Evolutionary conservation across 2,797 vertebrate species (phyloP).

Genomic region (Moxostoma hubbsi): DNA sequence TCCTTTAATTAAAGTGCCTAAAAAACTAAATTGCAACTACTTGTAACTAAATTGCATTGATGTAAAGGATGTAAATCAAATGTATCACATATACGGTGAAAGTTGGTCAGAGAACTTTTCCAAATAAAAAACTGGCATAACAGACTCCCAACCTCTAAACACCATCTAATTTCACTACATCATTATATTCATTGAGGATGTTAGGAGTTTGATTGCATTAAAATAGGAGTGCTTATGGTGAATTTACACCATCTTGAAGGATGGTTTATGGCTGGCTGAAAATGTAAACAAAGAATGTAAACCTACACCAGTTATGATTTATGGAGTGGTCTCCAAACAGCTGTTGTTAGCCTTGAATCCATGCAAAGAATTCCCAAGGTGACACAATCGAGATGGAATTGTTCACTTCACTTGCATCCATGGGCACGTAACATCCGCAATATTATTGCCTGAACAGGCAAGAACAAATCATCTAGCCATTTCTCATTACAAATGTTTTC

Average conservation of each 20-base stretch:
- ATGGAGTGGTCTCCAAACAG: slow-evolving; percentile 41
- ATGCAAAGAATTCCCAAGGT: slow-evolving; percentile 45
- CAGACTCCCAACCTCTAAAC: neutral
- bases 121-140: neutral
- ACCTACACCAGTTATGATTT: slow-evolving; percentile 44
- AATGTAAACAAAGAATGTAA: slow-evolving; percentile 47
- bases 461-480: slow-evolving; percentile 31
- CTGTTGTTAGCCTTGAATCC: slow-evolving; percentile 45
- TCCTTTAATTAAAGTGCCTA: no score
- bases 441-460: neutral
- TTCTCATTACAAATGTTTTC: slow-evolving; percentile 21
- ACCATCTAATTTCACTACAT: neutral
- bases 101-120: neutral
- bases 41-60: no score
- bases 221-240: slow-evolving; percentile 25
- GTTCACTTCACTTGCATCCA: slow-evolving; percentile 30
- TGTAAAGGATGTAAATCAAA: no score
- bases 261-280: slow-evolving; percentile 38
- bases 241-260: slow-evolving; percentile 32
- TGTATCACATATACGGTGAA: no score
- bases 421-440: slow-evolving; percentile 25
- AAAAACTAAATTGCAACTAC: no score
- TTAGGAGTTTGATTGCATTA: slow-evolving; percentile 20
- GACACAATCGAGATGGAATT: slow-evolving; percentile 50
- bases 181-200: neutral